These are phyloP conservation scores for Cerceris ruficornis DNA, from an alignment of 2,888 invertebrate genomes.

Conservation along the genomic window DNA sequence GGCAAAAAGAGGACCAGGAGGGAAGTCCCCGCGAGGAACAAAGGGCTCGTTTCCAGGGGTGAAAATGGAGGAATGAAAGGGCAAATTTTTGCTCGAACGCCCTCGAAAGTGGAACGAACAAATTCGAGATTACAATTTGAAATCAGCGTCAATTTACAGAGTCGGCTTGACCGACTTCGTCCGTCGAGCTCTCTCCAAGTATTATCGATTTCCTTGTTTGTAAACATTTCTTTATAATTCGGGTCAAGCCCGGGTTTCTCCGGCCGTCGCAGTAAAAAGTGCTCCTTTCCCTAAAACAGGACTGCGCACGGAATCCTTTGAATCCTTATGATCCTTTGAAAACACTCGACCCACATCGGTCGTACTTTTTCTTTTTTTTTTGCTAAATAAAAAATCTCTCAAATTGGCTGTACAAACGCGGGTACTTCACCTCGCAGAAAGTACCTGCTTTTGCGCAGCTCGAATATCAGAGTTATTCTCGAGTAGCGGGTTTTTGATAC, in stretches of 20 bases:
- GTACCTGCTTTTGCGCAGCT: too few relatives aligned
- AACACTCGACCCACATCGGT: too few relatives aligned
- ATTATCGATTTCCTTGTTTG: slow-evolving; percentile 42
- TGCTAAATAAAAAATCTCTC: too few relatives aligned
- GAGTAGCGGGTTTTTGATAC: too few relatives aligned
- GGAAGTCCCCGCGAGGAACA: slow-evolving; percentile 14
- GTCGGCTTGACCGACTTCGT: slow-evolving; percentile 45
- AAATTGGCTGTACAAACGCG: too few relatives aligned
- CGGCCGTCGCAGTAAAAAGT: background rate
- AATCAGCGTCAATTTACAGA: slow-evolving; percentile 44
- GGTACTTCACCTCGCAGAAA: too few relatives aligned
- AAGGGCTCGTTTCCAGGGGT: slow-evolving; percentile 3
- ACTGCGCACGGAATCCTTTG: too few relatives aligned
- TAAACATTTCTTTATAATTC: slow-evolving; percentile 35
- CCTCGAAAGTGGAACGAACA: slow-evolving; percentile 17
- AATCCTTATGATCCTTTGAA: too few relatives aligned
- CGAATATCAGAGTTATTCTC: too few relatives aligned
- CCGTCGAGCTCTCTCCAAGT: background rate
- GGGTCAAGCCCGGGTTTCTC: slow-evolving; percentile 25
- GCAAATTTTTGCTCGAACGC: slow-evolving; percentile 28
- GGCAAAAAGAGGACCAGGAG: slow-evolving; percentile 11
- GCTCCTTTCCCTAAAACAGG: background rate
- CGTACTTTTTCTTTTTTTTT: too few relatives aligned
- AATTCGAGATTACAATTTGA: slow-evolving; percentile 44
- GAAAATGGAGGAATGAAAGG: slow-evolving; percentile 35